Evolutionary conservation across 2,797 vertebrate genomes (phyloP).

Genomic region (Poeciliopsis gracilis): DNA sequence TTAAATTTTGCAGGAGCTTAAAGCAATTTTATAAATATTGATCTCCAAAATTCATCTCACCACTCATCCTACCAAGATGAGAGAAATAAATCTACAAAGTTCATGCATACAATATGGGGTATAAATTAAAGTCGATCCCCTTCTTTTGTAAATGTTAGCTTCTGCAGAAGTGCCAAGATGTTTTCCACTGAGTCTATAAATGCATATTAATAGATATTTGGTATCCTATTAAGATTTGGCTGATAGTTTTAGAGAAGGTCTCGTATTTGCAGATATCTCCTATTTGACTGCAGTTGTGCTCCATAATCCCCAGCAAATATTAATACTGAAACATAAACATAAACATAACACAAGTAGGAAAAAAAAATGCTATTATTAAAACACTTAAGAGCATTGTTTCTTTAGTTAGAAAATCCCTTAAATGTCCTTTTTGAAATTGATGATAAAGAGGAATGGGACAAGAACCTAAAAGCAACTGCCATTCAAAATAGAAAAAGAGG

Average conservation of each 20-base stretch:
- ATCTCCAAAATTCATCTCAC: neutral
- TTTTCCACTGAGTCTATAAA: neutral
- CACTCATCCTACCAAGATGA: neutral
- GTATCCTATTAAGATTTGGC: neutral
- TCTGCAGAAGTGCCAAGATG: neutral
- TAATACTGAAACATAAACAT: neutral
- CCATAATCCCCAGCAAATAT: neutral
- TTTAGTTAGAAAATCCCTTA: neutral
- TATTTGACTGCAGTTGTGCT: neutral
- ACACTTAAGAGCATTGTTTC: neutral
- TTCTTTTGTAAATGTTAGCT: neutral
- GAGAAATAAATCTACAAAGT: neutral
- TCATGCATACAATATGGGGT: neutral
- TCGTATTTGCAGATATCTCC: neutral
- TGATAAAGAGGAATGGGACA: neutral
- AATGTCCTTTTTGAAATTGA: neutral
- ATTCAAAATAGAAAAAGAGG: neutral
- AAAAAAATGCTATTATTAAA: neutral
- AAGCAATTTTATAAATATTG: neutral
- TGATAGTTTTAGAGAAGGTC: neutral
- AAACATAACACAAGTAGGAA: neutral
- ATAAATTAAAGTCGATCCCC: neutral
- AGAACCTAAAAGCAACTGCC: neutral
- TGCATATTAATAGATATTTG: neutral
- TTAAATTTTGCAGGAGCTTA: neutral